A percentile compares a stretch with the other conserved stretches of the same genome.
Evolutionary conservation across 2,113 vertebrate species (phyloP).

Genomic region (Melanocharis versteri): DNA sequence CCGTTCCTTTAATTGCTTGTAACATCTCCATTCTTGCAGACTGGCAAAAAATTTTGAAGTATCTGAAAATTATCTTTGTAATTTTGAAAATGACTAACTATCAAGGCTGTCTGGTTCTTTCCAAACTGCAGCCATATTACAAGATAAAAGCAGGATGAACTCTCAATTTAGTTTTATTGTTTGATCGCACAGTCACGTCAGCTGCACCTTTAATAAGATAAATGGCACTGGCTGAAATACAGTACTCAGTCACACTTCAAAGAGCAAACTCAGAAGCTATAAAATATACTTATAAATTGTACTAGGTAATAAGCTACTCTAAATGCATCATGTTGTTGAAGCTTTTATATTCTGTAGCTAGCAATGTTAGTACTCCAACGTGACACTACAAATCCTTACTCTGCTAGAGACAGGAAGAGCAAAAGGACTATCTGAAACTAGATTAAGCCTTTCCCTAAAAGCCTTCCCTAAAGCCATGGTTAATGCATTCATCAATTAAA

Average conservation of each 20-base stretch:
- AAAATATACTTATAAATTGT: neutral
- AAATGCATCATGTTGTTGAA: neutral
- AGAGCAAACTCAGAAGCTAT: neutral
- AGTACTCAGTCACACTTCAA: neutral
- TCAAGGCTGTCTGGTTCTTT: neutral
- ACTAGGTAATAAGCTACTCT: neutral
- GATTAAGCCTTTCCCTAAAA: neutral
- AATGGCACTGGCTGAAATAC: neutral
- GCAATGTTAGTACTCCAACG: neutral
- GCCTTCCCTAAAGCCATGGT: neutral
- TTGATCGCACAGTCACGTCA: neutral
- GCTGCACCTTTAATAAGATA: neutral
- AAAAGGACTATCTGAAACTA: neutral
- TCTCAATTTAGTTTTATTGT: neutral
- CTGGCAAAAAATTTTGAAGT: neutral
- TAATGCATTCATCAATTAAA: neutral
- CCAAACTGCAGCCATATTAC: neutral
- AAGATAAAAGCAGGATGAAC: neutral
- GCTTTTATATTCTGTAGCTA: neutral
- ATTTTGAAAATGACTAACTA: neutral
- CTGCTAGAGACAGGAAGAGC: neutral
- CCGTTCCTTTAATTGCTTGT: neutral
- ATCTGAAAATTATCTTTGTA: neutral
- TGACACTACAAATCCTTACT: neutral
- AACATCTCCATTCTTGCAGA: neutral